Conservation (phyloP, 2,797 vertebrate genomes). For the Fratercula arctica region DNA sequence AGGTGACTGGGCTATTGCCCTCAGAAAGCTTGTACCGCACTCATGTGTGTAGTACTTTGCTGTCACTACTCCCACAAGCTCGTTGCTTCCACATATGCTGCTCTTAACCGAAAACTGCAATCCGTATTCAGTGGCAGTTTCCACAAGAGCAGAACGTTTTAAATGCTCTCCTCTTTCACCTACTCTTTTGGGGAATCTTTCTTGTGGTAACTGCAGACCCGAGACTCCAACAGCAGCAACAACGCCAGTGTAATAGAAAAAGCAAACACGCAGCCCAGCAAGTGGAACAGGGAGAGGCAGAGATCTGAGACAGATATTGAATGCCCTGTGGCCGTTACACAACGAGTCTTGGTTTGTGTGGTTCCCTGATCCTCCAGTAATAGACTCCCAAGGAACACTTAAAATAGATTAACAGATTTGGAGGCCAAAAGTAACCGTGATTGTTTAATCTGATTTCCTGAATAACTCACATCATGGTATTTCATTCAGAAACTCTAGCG, state of each 20-base stretch:
- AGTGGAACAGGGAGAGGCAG: background rate
- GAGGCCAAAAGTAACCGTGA: background rate
- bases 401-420: slow-evolving; percentile 31
- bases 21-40: background rate
- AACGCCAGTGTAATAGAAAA: background rate
- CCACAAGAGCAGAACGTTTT: background rate
- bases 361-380: slow-evolving; percentile 19
- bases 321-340: background rate
- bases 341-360: background rate
- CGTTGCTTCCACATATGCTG: background rate
- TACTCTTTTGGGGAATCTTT: background rate
- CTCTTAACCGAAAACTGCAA: background rate
- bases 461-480: background rate
- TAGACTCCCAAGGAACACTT: slow-evolving; percentile 14
- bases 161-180: background rate
- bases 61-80: background rate
- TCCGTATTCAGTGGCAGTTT: background rate
- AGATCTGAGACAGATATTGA: background rate
- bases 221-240: background rate
- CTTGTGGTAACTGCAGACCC: background rate
- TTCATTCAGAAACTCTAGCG: background rate
- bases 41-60: background rate
- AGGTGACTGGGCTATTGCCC: background rate
- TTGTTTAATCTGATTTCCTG: background rate
- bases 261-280: background rate